Conservation (phyloP, 2,888 invertebrate genomes). For the Deilephila porcellus region DNA sequence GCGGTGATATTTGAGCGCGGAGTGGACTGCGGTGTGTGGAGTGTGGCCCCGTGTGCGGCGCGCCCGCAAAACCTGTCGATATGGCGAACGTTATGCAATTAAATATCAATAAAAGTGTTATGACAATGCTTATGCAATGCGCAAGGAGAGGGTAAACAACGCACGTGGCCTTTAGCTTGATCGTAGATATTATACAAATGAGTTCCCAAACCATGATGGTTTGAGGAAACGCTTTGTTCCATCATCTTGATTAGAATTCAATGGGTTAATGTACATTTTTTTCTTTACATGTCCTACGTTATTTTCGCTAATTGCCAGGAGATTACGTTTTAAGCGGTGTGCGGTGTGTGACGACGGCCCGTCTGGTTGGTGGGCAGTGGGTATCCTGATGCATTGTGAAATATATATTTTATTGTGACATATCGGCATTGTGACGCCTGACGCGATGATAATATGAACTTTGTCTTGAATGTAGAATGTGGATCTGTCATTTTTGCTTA, state of each 20-base stretch:
- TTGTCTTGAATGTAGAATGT: constrained; percentile 4
- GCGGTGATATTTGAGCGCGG: background rate
- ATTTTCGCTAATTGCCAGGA: constrained; percentile 24
- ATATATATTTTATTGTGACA: constrained; percentile 1
- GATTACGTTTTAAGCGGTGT: background rate
- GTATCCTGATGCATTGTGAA: background rate
- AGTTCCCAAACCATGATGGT: constrained; percentile 58
- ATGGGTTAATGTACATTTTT: constrained; percentile 56
- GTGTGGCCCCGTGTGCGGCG: background rate
- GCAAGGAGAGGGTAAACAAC: constrained; percentile 35
- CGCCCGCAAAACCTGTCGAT: constrained; percentile 40
- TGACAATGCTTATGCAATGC: constrained; percentile 52
- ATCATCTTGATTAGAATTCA: constrained; percentile 60
- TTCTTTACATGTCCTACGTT: constrained; percentile 35
- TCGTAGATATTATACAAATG: constrained; percentile 52
- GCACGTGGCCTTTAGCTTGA: constrained; percentile 52
- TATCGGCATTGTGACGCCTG: background rate
- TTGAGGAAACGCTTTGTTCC: constrained; percentile 61
- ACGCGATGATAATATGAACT: constrained; percentile 11
- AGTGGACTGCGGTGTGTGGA: background rate
- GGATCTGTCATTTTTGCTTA: constrained; percentile 13
- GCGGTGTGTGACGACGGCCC: background rate
- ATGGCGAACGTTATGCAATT: constrained; percentile 44
- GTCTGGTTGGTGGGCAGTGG: background rate
- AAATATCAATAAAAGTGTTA: constrained; percentile 48